Base-by-base conservation (phyloP, 2,113 vertebrate genomes). In the Centrocercus urophasianus region DNA sequence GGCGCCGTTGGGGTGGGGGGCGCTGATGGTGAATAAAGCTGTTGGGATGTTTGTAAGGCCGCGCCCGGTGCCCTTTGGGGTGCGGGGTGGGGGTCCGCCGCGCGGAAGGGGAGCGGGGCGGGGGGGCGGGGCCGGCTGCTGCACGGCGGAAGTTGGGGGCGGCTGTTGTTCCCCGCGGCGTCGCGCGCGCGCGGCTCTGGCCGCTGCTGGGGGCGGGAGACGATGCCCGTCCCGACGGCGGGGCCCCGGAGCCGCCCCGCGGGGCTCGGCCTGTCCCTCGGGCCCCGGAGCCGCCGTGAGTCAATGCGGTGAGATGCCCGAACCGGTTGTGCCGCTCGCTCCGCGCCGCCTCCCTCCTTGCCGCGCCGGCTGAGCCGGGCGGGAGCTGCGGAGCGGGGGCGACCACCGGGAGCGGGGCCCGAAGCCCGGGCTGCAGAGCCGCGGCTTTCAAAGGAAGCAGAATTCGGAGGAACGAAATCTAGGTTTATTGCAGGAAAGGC, bases 401-500 rank as follows among this genome's bases (percentile, higher is more conserved):
- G 83, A 88, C 91, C 90, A 50, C 75, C 4, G 86, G 95, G 96
- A 96, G 92, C 91, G 64, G 87, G 91, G 96, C 78, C 59, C 86
- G 48, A 85, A 85, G 57, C 63, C 61, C 42, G 65, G 80, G 88
- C 82, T 45, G 71, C 17, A 8, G 83, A 74, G 65, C 48, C 63
- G 72, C 42, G 57, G 81, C 75, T 47, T 86, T 52, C 79, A 32
- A 20, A 59, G 57, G 12, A 45, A 67, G 38, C 64, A 8, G 28
- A 77, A 27, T 4, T 56, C 6, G 0, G n/a, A 11, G 40, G 42
- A 66, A 34, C 34, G 56, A 77, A 82, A 80, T 60, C 36, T 14
- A 3, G 19, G 42, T 97, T 97, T 97, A 97, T 97, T 97, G 93
- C 90, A 94, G 94, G 84, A 83, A 57, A 13, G 8, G 64, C 64